Percentiles rank a stretch among this genome's conserved stretches.
These are phyloP conservation scores for Oscheius sp. DNA, from an alignment of 2,888 invertebrate species.

Conservation along the genomic window DNA sequence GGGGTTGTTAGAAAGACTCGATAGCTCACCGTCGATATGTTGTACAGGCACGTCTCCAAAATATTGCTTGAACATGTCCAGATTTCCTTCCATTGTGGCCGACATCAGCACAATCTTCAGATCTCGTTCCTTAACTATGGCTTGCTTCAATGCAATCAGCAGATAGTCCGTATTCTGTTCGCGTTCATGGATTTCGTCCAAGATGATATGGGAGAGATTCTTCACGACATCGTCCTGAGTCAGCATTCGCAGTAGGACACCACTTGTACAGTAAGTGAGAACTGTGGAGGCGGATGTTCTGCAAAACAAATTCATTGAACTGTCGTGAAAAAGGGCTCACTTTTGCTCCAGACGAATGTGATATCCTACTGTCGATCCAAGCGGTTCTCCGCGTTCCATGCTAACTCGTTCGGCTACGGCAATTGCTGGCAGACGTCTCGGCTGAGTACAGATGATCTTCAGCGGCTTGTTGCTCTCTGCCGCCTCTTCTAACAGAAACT, in stretches of 20 bases:
- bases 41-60: slow-evolving; percentile 82
- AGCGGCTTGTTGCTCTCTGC: slow-evolving; percentile 79
- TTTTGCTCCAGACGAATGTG: slow-evolving; percentile 90
- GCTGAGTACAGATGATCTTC: slow-evolving; percentile 92
- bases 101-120: slow-evolving; percentile 87
- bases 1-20: not conserved
- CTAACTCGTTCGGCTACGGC: slow-evolving; percentile 90
- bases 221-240: slow-evolving; percentile 83
- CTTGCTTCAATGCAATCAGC: slow-evolving; percentile 81
- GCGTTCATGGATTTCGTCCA: slow-evolving; percentile 94
- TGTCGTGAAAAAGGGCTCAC: slow-evolving; percentile 70
- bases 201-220: slow-evolving; percentile 83
- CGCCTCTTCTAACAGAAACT: slow-evolving; percentile 87
- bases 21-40: slow-evolving; percentile 79
- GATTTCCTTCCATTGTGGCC: slow-evolving; percentile 84
- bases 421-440: slow-evolving; percentile 87
- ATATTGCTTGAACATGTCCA: slow-evolving; percentile 84
- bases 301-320: slow-evolving; percentile 44
- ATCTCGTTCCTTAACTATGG: slow-evolving; percentile 57
- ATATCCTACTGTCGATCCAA: slow-evolving; percentile 86
- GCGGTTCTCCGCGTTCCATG: slow-evolving; percentile 85
- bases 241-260: slow-evolving; percentile 87
- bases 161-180: slow-evolving; percentile 93
- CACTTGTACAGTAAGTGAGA: slow-evolving; percentile 90
- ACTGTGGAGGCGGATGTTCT: slow-evolving; percentile 84